These are phyloP conservation scores for Myotis planiceps DNA, from an alignment of 2,797 vertebrate species.

Conservation along the genomic window DNA sequence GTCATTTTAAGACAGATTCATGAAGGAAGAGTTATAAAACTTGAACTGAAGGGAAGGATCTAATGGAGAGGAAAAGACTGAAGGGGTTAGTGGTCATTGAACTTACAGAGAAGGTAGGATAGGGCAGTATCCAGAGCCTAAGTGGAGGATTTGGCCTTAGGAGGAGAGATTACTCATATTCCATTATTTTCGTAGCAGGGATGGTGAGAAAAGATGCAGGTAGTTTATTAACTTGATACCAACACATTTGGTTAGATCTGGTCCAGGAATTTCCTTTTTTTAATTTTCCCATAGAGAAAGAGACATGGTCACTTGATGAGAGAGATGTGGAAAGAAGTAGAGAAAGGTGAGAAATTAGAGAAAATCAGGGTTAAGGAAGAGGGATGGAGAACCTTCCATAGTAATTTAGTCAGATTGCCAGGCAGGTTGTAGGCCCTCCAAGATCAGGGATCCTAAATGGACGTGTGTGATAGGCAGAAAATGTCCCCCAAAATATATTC, in stretches of 20 bases:
- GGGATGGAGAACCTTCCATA: not conserved
- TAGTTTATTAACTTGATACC: not conserved
- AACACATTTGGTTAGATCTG: not conserved
- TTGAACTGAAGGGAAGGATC: not conserved
- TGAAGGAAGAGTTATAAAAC: not conserved
- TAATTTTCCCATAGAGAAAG: not conserved
- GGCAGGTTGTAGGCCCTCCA: not conserved
- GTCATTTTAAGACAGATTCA: not conserved
- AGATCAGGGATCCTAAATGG: not conserved
- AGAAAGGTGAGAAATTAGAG: not conserved
- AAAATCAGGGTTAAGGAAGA: not conserved
- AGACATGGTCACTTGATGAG: not conserved
- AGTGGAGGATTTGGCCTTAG: not conserved
- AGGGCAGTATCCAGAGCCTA: not conserved
- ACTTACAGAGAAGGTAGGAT: not conserved
- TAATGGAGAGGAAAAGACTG: not conserved
- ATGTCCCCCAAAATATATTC: not conserved
- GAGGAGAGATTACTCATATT: not conserved
- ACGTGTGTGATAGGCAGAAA: not conserved
- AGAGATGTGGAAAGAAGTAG: not conserved
- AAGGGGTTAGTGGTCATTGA: not conserved
- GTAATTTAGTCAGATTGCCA: not conserved
- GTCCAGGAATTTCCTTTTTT: not conserved
- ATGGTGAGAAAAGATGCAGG: not conserved
- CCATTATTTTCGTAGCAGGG: not conserved